phyloP scores from a whole-genome alignment of 2,888 invertebrate species.

The Temnothorax ravouxi region DNA sequence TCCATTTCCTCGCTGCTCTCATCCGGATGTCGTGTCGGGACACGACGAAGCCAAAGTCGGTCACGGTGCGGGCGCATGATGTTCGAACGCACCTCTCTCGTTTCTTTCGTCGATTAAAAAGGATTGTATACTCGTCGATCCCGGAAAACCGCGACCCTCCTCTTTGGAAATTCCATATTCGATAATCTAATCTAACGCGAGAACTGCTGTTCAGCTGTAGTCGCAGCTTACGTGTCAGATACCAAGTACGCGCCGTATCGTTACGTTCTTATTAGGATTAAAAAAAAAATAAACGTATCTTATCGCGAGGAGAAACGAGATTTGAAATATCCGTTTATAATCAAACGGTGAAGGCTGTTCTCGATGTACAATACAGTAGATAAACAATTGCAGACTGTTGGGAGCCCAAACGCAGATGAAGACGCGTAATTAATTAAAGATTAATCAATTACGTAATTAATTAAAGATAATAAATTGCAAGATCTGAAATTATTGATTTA shows the following conservation, averaged over 20 bases:
- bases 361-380: neutral
- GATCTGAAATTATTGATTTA: neutral
- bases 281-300: neutral
- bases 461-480: too few species aligned
- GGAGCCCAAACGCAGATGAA: neutral
- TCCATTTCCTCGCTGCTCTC: neutral
- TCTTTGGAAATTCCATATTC: neutral
- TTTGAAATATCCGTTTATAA: neutral
- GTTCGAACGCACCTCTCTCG: too few species aligned
- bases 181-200: too few species aligned
- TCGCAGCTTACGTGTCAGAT: too few species aligned
- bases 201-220: too few species aligned
- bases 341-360: neutral
- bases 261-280: too few species aligned
- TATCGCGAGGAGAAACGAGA: neutral
- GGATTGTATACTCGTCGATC: neutral
- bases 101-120: too few species aligned
- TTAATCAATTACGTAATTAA: too few species aligned
- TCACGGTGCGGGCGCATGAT: neutral
- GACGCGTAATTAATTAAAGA: neutral
- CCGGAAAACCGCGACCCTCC: neutral
- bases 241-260: too few species aligned
- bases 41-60: neutral
- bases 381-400: neutral
- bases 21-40: conserved; percentile 52